Evolutionary conservation across 2,113 vertebrate species (phyloP), one percentile per base, ranked within the genome.

Genomic region (Passerina amoena): DNA sequence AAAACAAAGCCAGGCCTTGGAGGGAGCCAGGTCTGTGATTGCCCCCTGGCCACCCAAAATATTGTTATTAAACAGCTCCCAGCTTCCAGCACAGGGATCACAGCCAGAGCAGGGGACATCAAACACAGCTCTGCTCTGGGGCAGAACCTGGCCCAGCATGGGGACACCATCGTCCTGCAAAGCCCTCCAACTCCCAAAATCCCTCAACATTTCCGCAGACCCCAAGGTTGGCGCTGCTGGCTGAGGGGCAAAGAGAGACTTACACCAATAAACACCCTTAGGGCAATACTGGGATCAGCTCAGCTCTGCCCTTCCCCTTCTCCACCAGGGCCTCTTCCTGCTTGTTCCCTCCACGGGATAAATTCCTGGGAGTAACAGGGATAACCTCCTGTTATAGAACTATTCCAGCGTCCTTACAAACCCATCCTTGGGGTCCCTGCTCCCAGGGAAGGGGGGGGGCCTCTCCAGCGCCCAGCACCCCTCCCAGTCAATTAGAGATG

Each of bases 371-470:
- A 64, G 14, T 3, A 5, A 4, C 7, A 45, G 72, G 65, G 31
- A 13, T 8, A 38, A 1, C 10, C 1, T 5, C 38, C 21, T 20
- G 5, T 2, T 12, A 1, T 1, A 3, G 65, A n/a, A n/a, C n/a
- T n/a, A n/a, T n/a, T 18, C 40, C 13, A 5, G 12, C 16, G 22
- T 27, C 38, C 45, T 9, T 5, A 4, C 56, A 25, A 5, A 14
- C 8, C 68, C 81, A 10, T 1, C 38, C 60, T 2, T 2, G 24
- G 5, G 2, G 31, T 23, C 16, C 6, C 5, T 21, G 5, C 8
- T 27, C 56, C n/a, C 3, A 4, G n/a, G 51, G 37, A 18, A 33
- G 37, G 54, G 27, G 37, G 53, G n/a, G 35, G 6, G 35, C 2
- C 37, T 18, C 57, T 35, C 21, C 42, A 1, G 10, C 25, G 6